Conservation (phyloP, 2,797 vertebrate species). For the Neosalanx taihuensis region DNA sequence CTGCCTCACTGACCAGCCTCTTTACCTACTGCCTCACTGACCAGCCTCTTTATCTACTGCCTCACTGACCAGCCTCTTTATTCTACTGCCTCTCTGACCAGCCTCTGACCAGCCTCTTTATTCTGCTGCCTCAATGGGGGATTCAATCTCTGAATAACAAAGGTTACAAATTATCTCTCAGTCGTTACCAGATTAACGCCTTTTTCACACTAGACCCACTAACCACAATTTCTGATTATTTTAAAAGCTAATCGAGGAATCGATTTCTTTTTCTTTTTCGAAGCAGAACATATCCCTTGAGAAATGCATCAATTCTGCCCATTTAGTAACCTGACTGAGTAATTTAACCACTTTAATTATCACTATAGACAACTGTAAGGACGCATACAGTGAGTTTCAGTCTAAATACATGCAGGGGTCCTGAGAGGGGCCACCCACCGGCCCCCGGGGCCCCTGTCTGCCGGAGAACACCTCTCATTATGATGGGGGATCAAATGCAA, state of each 20-base stretch:
- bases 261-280: conserved; percentile 44
- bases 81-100: conserved; percentile 40
- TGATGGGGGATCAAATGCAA: conserved; percentile 40
- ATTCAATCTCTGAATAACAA: conserved; percentile 62
- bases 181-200: conserved; percentile 61
- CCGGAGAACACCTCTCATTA: conserved; percentile 55
- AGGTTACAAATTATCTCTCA: conserved; percentile 56
- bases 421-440: neutral
- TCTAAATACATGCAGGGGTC: conserved; percentile 3
- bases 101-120: conserved; percentile 35
- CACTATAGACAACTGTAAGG: conserved; percentile 13
- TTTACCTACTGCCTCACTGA: conserved; percentile 53
- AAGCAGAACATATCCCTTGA: conserved; percentile 36
- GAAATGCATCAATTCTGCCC: conserved; percentile 57
- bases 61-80: conserved; percentile 54
- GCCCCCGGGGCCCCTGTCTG: conserved; percentile 26
- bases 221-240: conserved; percentile 64
- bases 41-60: conserved; percentile 34
- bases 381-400: neutral
- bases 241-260: conserved; percentile 63
- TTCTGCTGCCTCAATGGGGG: conserved; percentile 48
- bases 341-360: neutral
- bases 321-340: conserved; percentile 38
- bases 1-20: no score
- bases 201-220: conserved; percentile 47